Evolutionary conservation across 2,888 invertebrate species (phyloP).

Genomic region (Cacoxenus indagator): DNA sequence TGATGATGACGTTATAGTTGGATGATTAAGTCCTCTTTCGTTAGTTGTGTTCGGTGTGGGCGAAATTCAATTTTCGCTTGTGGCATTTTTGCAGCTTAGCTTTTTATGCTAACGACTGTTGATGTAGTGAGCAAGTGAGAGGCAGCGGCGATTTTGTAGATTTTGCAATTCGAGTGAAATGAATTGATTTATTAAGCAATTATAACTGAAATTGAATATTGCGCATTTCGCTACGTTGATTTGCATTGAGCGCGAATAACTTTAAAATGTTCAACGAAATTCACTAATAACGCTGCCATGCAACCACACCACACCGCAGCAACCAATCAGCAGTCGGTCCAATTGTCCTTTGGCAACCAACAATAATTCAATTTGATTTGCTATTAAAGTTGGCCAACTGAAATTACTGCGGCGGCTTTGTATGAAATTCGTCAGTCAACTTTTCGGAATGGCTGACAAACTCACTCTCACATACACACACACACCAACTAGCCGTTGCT

Average conservation of each 20-base stretch:
- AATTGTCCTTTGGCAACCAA: neutral
- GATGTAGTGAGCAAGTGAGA: neutral
- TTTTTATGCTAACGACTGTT: neutral
- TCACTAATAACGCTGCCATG: too few species aligned
- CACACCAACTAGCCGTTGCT: neutral
- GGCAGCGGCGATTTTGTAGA: neutral
- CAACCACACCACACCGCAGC: neutral
- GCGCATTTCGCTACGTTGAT: neutral
- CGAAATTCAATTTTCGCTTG: constrained; percentile 54
- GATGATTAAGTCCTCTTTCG: neutral
- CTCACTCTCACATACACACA: neutral
- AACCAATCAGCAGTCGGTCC: too few species aligned
- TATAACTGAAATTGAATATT: constrained; percentile 54
- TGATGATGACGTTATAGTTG: neutral
- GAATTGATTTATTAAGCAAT: constrained; percentile 59
- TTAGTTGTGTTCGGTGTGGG: constrained; percentile 34
- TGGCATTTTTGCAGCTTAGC: constrained; percentile 31
- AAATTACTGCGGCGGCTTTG: neutral
- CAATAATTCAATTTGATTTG: neutral
- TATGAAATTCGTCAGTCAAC: neutral
- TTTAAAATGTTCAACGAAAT: neutral
- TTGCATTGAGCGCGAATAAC: neutral
- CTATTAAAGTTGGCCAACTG: constrained; percentile 5
- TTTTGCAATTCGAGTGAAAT: neutral
- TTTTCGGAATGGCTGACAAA: neutral